Evolutionary conservation across 2,113 vertebrate species (phyloP).

Genomic region (Lepidothrix coronata): DNA sequence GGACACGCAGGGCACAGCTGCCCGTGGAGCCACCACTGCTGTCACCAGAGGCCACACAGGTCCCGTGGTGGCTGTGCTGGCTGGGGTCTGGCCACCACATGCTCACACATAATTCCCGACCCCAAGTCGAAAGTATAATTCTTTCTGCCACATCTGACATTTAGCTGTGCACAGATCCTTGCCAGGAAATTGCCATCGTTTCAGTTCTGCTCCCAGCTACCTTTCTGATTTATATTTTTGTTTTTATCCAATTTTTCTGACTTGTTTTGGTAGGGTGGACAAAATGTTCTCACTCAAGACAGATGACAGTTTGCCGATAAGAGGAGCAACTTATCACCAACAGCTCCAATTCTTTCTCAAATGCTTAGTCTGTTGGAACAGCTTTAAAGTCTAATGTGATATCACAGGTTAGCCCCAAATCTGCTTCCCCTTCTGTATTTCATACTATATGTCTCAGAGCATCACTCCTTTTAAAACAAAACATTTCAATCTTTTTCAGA

Average conservation of each 20-base stretch:
- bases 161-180: constrained; percentile 38
- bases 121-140: constrained; percentile 34
- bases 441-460: constrained; percentile 19
- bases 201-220: constrained; percentile 47
- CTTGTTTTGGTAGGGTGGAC: constrained; percentile 64
- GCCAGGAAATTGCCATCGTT: constrained; percentile 66
- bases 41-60: not conserved
- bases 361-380: constrained; percentile 65
- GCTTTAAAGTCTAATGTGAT: constrained; percentile 59
- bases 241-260: constrained; percentile 63
- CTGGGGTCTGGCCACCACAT: not conserved
- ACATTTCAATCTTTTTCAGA: not conserved
- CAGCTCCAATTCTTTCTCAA: constrained; percentile 37
- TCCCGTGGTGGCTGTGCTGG: accelerated
- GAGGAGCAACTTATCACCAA: constrained; percentile 59
- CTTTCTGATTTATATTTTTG: constrained; percentile 66
- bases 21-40: not conserved
- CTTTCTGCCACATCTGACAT: constrained; percentile 65
- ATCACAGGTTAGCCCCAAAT: constrained; percentile 55
- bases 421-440: constrained; percentile 47
- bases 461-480: constrained; percentile 39
- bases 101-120: constrained; percentile 21
- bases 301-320: constrained; percentile 67
- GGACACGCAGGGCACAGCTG: accelerated
- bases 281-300: constrained; percentile 62